A percentile compares a stretch with the other conserved stretches of the same genome.
Evolutionary conservation across 2,888 invertebrate species (phyloP).

Genomic region (Pherbina coryleti): DNA sequence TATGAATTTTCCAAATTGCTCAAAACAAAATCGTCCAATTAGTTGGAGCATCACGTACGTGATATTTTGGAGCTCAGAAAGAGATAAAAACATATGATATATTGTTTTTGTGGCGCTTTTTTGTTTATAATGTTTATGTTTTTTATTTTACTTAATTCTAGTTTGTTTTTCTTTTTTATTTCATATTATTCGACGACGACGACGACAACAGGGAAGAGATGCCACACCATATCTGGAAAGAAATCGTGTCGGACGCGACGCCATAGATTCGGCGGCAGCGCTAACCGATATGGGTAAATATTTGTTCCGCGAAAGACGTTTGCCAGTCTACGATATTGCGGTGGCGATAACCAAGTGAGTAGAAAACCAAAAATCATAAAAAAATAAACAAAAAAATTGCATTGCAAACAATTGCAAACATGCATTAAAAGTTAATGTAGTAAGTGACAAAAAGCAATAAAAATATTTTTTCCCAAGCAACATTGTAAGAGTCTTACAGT

Average conservation of each 20-base stretch:
- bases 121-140: neutral
- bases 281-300: slow-evolving; percentile 98
- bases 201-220: slow-evolving; percentile 82
- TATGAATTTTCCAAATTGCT: neutral
- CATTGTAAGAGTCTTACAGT: neutral
- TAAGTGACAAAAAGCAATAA: neutral
- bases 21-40: slow-evolving; percentile 23
- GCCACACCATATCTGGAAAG: slow-evolving; percentile 95
- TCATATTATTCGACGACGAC: neutral
- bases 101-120: neutral
- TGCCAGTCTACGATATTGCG: slow-evolving; percentile 95
- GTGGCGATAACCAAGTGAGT: slow-evolving; percentile 96
- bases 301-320: slow-evolving; percentile 91
- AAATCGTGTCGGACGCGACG: slow-evolving; percentile 92
- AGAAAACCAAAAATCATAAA: slow-evolving; percentile 37
- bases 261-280: slow-evolving; percentile 94
- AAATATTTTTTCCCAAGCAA: neutral
- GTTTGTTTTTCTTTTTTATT: slow-evolving; percentile 23
- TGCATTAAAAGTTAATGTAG: neutral
- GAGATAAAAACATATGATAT: neutral
- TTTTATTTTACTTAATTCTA: neutral
- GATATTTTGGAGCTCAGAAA: neutral
- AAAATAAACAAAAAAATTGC: neutral
- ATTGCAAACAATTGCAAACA: neutral
- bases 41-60: slow-evolving; percentile 34